Evolutionary conservation across 53 echinoderm and acorn worm species (phyloP).

Genomic region (Mesocentrotus franciscanus): DNA sequence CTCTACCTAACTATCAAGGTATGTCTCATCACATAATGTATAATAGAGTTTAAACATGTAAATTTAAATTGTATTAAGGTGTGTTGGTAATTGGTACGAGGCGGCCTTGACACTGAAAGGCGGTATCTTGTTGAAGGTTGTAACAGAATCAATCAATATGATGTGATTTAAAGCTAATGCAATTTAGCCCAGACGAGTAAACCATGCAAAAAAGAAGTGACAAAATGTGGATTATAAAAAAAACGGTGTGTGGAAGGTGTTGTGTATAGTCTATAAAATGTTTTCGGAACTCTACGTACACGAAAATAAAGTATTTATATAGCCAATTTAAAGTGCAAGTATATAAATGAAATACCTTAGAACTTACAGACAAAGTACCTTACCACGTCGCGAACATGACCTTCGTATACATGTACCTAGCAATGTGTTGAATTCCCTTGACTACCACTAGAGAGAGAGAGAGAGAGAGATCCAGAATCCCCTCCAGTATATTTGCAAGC

Average conservation of each 20-base stretch:
- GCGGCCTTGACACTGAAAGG: neutral
- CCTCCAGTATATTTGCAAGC: too few species aligned
- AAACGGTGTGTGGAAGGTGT: neutral
- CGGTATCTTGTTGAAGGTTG: neutral
- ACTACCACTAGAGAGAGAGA: too few species aligned
- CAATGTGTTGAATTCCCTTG: too few species aligned
- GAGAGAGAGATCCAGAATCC: too few species aligned
- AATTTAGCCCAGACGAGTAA: neutral
- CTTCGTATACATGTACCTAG: too few species aligned
- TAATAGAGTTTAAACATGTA: neutral
- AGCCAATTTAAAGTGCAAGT: neutral
- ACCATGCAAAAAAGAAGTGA: neutral
- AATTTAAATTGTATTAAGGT: neutral
- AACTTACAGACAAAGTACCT: neutral
- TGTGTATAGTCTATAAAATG: neutral
- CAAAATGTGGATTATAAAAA: neutral
- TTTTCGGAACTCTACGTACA: neutral
- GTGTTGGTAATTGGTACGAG: neutral
- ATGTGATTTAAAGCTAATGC: conserved; percentile 20
- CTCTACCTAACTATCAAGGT: neutral
- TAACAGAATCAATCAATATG: neutral
- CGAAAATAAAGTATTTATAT: neutral
- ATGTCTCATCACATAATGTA: neutral
- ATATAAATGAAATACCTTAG: neutral
- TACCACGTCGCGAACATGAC: neutral